phyloP scores from a whole-genome alignment of 1,140 invertebrate genomes.

The Eriosoma lanigerum region DNA sequence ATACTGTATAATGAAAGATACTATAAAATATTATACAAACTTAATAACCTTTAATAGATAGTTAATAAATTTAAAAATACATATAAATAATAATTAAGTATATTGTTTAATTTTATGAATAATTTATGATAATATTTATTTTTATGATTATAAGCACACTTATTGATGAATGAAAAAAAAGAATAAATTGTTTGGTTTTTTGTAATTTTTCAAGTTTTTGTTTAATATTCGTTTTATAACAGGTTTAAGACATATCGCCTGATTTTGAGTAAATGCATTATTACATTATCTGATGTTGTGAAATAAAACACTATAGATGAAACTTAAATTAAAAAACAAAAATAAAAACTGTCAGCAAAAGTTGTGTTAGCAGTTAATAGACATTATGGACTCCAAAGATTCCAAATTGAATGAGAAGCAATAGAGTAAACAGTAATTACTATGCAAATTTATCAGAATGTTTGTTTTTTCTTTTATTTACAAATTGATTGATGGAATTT shows the following conservation, averaged over 20 bases:
- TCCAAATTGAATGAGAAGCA: slow-evolving; percentile 5
- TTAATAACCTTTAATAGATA: no score
- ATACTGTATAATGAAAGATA: no score
- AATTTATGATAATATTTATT: no score
- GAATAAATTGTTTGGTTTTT: no score
- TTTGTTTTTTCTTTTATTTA: not conserved
- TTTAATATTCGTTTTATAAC: not conserved
- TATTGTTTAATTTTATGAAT: no score
- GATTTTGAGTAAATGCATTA: not conserved
- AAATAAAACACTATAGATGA: not conserved
- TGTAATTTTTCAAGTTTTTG: no score
- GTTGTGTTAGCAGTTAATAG: slow-evolving; percentile 1
- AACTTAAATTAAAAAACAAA: slow-evolving; percentile 12
- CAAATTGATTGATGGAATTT: not conserved
- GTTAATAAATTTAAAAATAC: no score
- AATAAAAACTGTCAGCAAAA: not conserved
- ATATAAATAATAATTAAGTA: no score
- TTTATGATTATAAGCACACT: no score
- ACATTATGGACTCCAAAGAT: not conserved
- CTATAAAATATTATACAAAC: no score
- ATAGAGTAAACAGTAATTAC: not conserved
- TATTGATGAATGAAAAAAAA: no score
- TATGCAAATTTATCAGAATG: not conserved
- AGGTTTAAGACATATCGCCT: not conserved
- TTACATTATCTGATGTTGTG: slow-evolving; percentile 4